A percentile compares a stretch with the other conserved stretches of the same genome.
phyloP scores from a whole-genome alignment of 2,888 invertebrate species.

The Coelopa pilipes region DNA sequence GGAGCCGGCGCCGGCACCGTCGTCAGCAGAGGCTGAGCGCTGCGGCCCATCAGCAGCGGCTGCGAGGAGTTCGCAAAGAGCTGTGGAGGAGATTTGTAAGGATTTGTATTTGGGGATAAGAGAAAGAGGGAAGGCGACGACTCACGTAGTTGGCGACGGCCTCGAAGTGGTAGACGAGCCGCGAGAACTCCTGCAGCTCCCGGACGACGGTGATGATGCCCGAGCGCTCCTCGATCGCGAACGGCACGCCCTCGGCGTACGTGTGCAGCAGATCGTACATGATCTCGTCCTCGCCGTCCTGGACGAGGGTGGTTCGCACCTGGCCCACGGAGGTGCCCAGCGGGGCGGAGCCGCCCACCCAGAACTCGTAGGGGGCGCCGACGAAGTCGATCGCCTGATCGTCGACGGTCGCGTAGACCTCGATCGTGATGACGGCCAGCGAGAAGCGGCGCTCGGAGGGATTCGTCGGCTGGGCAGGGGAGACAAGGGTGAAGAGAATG shows the following conservation, averaged over 20 bases:
- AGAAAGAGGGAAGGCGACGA: constrained; percentile 15
- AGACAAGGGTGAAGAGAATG: too few species aligned
- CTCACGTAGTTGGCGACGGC: constrained; percentile 75
- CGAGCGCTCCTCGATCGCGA: constrained; percentile 88
- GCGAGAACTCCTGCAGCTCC: constrained; percentile 75
- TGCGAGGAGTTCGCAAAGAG: constrained; percentile 60
- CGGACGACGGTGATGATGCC: constrained; percentile 89
- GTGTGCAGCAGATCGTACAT: constrained; percentile 85
- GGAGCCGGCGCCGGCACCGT: constrained; percentile 56
- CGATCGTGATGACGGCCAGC: constrained; percentile 85
- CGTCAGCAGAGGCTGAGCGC: constrained; percentile 53
- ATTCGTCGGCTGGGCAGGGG: constrained; percentile 73
- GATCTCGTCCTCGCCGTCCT: constrained; percentile 72
- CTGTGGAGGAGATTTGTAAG: constrained; percentile 49
- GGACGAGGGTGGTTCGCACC: constrained; percentile 79
- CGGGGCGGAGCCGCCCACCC: constrained; percentile 88
- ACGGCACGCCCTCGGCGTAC: constrained; percentile 92
- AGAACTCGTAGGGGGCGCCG: constrained; percentile 88
- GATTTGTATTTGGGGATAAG: too few species aligned
- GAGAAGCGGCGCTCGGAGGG: constrained; percentile 85
- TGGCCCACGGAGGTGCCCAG: constrained; percentile 89
- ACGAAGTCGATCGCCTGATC: constrained; percentile 79
- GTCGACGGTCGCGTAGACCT: constrained; percentile 71
- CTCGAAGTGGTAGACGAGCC: constrained; percentile 81
- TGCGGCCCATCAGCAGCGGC: constrained; percentile 53